Conservation (phyloP, 2,797 vertebrate genomes). For the Danio kyathit region DNA sequence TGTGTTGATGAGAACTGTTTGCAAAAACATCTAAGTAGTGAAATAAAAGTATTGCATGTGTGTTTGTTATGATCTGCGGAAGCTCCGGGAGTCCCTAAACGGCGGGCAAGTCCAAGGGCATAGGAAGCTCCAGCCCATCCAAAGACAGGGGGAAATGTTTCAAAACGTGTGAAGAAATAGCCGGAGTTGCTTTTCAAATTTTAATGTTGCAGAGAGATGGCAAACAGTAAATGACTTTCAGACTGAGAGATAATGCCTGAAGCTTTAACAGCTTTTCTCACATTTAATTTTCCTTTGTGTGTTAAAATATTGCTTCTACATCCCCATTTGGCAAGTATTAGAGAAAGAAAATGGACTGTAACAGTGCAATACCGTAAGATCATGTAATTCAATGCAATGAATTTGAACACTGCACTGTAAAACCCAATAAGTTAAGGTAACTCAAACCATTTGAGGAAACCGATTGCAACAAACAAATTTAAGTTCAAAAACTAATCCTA, state of each 20-base stretch:
- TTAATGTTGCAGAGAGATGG: constrained; percentile 34
- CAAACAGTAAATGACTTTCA: constrained; percentile 26
- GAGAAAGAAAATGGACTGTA: constrained; percentile 26
- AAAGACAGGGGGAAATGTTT: constrained; percentile 28
- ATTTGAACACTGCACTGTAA: neutral
- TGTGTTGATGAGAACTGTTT: constrained; percentile 4
- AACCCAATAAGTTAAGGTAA: no score
- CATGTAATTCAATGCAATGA: constrained; percentile 14
- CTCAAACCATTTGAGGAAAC: no score
- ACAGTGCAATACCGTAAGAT: neutral
- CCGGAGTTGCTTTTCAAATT: constrained; percentile 31
- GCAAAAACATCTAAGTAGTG: constrained; percentile 5
- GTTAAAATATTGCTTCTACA: neutral
- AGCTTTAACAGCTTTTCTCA: neutral
- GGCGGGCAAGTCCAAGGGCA: constrained; percentile 32
- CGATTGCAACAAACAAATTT: no score
- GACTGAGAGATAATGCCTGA: constrained; percentile 38
- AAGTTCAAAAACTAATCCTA: no score
- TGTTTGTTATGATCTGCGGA: constrained; percentile 25
- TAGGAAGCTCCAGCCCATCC: constrained; percentile 1
- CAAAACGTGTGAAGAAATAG: constrained; percentile 11
- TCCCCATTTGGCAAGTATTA: constrained; percentile 26
- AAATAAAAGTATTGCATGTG: constrained; percentile 21
- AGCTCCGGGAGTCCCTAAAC: constrained; percentile 28
- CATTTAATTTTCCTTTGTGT: constrained; percentile 10